Conservation (phyloP, 2,797 vertebrate genomes). For the Enteromius afrohamiltoni region DNA sequence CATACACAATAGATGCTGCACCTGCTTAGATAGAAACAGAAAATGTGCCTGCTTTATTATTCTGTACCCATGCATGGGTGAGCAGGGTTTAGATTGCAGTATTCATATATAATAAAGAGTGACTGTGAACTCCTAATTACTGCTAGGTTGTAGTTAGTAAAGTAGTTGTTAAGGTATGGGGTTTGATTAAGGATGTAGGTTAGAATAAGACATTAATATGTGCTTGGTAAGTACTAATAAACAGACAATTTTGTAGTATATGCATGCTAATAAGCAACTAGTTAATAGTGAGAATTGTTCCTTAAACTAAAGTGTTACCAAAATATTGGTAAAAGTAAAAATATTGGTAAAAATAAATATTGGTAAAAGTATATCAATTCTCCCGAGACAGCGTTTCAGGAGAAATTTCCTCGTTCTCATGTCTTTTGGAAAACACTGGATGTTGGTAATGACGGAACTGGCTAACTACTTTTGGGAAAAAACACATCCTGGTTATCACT, state of each 20-base stretch:
- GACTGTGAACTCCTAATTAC: neutral
- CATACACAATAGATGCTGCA: constrained; percentile 11
- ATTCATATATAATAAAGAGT: constrained; percentile 21
- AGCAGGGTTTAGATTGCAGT: neutral
- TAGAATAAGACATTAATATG: no score
- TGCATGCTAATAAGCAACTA: no score
- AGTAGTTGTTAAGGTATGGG: no score
- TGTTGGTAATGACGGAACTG: neutral
- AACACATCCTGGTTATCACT: neutral
- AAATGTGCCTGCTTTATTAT: constrained; percentile 4
- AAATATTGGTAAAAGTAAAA: no score
- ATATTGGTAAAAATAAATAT: no score
- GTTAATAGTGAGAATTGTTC: no score
- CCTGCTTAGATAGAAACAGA: neutral
- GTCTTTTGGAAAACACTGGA: neutral
- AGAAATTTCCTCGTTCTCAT: neutral
- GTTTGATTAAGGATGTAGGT: no score
- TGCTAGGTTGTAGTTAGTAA: no score
- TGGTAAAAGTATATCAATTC: neutral
- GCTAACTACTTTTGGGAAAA: neutral
- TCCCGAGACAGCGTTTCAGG: neutral
- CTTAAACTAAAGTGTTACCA: no score
- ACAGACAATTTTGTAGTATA: no score
- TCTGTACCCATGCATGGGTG: constrained; percentile 11
- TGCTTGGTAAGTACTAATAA: no score